Conservation (phyloP, 2,113 vertebrate genomes). For the Anser brachyrhynchus region DNA sequence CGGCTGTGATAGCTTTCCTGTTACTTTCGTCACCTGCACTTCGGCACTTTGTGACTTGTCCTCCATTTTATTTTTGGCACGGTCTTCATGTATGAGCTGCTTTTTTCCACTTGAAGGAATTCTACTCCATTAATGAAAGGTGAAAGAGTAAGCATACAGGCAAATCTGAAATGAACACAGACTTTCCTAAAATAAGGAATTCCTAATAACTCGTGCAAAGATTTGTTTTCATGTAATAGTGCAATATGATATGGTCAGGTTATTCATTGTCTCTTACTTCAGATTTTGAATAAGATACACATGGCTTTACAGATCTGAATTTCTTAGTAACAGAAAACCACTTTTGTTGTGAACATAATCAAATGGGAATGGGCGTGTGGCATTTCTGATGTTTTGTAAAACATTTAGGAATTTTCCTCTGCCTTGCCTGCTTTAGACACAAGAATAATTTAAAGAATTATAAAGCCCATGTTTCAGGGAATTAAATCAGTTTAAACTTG, state of each 20-base stretch:
- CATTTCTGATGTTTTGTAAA: neutral
- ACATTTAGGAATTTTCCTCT: neutral
- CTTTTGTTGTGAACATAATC: neutral
- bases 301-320: neutral
- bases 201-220: neutral
- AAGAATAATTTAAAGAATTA: neutral
- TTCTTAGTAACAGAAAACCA: neutral
- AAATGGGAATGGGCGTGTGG: neutral
- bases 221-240: neutral
- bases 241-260: neutral
- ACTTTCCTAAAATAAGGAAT: neutral
- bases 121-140: neutral
- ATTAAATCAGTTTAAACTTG: neutral
- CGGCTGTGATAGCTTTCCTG: neutral
- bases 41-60: neutral
- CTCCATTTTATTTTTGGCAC: neutral
- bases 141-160: neutral
- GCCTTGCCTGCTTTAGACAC: neutral
- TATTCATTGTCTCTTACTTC: neutral
- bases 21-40: neutral
- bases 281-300: neutral
- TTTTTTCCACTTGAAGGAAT: neutral
- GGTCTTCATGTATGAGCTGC: neutral
- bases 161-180: neutral
- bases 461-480: neutral